Evolutionary conservation across 2,888 invertebrate genomes (phyloP), one percentile per base, ranked within the genome.

Genomic region (Ormyrus labotus): DNA sequence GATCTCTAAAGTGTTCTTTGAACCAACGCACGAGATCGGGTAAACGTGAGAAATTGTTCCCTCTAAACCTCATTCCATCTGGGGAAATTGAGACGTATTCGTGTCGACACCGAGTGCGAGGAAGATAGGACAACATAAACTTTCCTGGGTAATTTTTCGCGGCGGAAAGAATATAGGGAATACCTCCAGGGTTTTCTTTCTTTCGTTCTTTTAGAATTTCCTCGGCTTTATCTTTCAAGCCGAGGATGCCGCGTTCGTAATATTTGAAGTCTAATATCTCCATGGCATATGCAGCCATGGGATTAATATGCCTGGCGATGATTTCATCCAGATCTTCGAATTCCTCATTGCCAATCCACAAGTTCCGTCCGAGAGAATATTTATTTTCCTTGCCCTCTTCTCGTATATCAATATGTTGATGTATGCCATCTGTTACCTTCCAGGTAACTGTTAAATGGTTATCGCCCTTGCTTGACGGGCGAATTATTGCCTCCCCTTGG

Each of bases 261-360:
- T 99, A 98, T 88, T 98, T 98, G 91, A 98, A 98, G 60, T 95
- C 94, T 72, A 98, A 92, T 58, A 99, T 92, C 88, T 99, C 99
- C 3, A 98, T 93, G 0, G 97, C 98, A 88, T 95, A 96, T 0
- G 96, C 94, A 0, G 99, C 98, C 98, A 99, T 98, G 0, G 99
- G 99, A 81, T 97, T 98, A 6, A 99, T 95, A 91, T 98, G 94
- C 34, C 81, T 81, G 0, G 99, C 99, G 76, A 99, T 97, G 81
- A 99, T 99, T 94, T 99, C 99, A 91, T 99, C 99, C 53, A 99
- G 92, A 91, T 99, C 99, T 92, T 99, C 99, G 91, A 98, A 99
- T 88, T 98, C 98, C 87, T 98, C 97, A 81, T 93, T 95, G 55
- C 95, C 95, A 85, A 99, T 99, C 94, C 95, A 96, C 10, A 99